Conservation (phyloP, 2,888 invertebrate species). For the Tillus elongatus region DNA sequence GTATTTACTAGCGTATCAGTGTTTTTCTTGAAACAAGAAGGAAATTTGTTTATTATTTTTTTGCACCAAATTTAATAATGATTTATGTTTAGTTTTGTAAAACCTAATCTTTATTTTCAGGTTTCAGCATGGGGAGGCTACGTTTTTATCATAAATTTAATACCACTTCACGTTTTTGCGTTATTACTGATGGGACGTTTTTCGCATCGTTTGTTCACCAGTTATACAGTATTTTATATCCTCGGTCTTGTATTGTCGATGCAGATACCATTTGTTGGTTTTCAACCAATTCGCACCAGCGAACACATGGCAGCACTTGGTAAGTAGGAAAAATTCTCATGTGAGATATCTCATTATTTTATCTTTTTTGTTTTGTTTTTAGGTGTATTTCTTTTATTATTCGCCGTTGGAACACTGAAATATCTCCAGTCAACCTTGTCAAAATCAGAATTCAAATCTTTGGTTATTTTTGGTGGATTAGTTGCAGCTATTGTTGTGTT, state of each 20-base stretch:
- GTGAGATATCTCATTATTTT: too few species aligned
- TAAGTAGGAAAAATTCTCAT: conserved; percentile 34
- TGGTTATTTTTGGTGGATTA: conserved; percentile 71
- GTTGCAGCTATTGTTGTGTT: conserved; percentile 73
- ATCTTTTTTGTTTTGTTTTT: conserved; percentile 29
- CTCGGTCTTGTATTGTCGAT: conserved; percentile 91
- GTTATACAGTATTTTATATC: conserved; percentile 95
- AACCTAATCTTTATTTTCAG: conserved; percentile 42
- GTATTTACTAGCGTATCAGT: too few species aligned
- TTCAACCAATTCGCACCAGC: conserved; percentile 96
- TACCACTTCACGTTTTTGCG: conserved; percentile 94
- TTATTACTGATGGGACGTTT: conserved; percentile 91
- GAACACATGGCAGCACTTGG: conserved; percentile 99
- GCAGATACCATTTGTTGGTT: conserved; percentile 95
- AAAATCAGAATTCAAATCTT: conserved; percentile 80
- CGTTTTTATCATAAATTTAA: conserved; percentile 98
- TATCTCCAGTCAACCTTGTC: conserved; percentile 82
- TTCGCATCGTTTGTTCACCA: conserved; percentile 84
- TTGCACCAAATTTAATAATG: too few species aligned
- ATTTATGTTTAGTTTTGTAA: too few species aligned
- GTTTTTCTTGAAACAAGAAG: too few species aligned
- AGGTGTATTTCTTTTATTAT: conserved; percentile 91
- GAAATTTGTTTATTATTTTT: too few species aligned
- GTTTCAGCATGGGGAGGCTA: conserved; percentile 99
- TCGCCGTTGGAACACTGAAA: conserved; percentile 78